Conservation (phyloP, 2,888 invertebrate species). For the Diaprepes abbreviatus region DNA sequence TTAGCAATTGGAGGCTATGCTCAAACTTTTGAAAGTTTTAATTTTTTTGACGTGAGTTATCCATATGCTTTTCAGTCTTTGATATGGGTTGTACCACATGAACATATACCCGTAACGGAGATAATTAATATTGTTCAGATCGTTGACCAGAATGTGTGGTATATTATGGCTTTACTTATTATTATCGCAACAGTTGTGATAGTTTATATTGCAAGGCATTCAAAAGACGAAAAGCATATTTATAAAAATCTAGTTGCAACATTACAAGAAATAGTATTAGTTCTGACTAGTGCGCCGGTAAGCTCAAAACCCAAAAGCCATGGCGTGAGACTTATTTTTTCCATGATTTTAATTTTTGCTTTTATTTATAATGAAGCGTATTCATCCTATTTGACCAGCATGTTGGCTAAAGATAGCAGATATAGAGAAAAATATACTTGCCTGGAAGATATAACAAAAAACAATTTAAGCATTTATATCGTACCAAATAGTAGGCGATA, state of each 20-base stretch:
- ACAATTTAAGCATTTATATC: constrained; percentile 55
- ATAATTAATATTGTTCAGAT: constrained; percentile 25
- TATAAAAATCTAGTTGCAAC: constrained; percentile 45
- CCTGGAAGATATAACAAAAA: constrained; percentile 54
- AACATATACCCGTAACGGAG: constrained; percentile 47
- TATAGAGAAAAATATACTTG: constrained; percentile 56
- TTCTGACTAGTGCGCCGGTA: constrained; percentile 53
- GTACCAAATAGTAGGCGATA: constrained; percentile 51
- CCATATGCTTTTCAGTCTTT: constrained; percentile 61
- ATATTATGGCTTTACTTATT: constrained; percentile 19
- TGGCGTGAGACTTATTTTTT: constrained; percentile 52
- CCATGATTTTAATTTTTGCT: constrained; percentile 55
- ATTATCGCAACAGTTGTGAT: constrained; percentile 19
- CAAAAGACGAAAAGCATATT: constrained; percentile 20
- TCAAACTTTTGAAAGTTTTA: constrained; percentile 55
- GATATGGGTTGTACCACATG: constrained; percentile 63
- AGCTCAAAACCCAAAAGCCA: constrained; percentile 53
- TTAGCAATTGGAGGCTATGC: constrained; percentile 62
- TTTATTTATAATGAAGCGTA: constrained; percentile 56
- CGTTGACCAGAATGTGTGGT: constrained; percentile 34
- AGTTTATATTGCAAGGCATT: constrained; percentile 21
- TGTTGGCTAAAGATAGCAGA: constrained; percentile 52
- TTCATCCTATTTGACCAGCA: constrained; percentile 57
- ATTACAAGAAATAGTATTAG: constrained; percentile 51
- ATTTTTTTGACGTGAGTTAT: constrained; percentile 58